A percentile compares a stretch with the other conserved stretches of the same genome.
These are phyloP conservation scores for Scolopax bukidnonensis DNA, from an alignment of 2,797 vertebrate genomes.

Conservation along the genomic window DNA sequence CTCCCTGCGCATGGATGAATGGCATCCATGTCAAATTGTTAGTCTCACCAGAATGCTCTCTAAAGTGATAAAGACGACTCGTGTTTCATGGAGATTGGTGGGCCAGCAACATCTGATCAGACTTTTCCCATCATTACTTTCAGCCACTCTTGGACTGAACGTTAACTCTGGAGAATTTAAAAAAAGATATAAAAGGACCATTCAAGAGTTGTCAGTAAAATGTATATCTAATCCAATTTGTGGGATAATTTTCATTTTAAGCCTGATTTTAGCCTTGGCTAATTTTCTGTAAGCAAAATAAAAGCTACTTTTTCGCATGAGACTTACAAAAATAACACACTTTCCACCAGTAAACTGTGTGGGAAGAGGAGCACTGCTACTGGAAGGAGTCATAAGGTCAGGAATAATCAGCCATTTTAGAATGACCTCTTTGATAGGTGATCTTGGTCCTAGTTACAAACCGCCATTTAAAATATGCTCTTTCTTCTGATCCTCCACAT, in stretches of 20 bases:
- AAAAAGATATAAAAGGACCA: constrained; percentile 1
- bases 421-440: neutral
- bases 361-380: constrained; percentile 6
- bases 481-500: neutral
- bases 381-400: neutral
- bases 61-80: constrained; percentile 29
- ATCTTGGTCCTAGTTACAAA: neutral
- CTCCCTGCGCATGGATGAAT: constrained; percentile 16
- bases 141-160: neutral
- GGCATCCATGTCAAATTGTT: constrained; percentile 56
- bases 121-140: constrained; percentile 54
- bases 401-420: neutral
- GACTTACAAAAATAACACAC: neutral
- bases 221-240: constrained; percentile 35
- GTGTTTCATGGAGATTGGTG: constrained; percentile 22
- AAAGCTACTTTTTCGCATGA: neutral
- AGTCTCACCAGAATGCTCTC: constrained; percentile 27
- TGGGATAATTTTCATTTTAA: constrained; percentile 30
- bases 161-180: neutral
- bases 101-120: constrained; percentile 30
- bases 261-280: constrained; percentile 1
- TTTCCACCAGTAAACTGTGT: constrained; percentile 23
- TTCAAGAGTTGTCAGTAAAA: constrained; percentile 1
- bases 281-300: constrained; percentile 44
- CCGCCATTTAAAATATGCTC: neutral